Base-by-base conservation (phyloP, 2,888 invertebrate species). In the Beris chalybata region DNA sequence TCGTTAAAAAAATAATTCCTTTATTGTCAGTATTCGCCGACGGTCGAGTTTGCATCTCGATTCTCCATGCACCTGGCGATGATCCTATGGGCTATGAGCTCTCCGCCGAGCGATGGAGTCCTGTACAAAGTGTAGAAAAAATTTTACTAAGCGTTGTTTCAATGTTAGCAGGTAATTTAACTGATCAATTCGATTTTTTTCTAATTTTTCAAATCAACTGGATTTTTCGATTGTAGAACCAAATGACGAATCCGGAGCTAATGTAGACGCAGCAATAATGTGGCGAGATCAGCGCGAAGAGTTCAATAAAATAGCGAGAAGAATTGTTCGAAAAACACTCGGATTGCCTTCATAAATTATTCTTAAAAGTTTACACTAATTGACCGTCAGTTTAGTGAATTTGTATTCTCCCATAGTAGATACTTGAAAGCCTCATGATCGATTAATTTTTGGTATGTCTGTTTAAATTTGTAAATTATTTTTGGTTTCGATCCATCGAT, bases 81-180 rank as follows among this genome's bases (percentile, higher is more conserved):
- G 99, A 99, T 82, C 99, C 99, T 0, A 97, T 97, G 92, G 97
- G 97, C n/a, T 99, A 99, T 74, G 99, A 99, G 81, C 92, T 94
- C 64, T 95, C 96, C 76, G 93, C 97, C 3, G 98, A 99, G 80
- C 85, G 99, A 70, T 99, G 99, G 99, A 97, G 97, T 74, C 99
- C 99, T 0, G 99, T 99, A 0, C 99, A 99, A 81, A 97, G 97
- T 80, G 97, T 99, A 1, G 99, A 99, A 80, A 99, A 99, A 83
- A 99, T 99, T 75, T 85, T 99, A 56, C 85, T 99, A 0, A 98
- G 98, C 55, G 99, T 99, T 64, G 93, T 99, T 74, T 97, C 97
- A 79, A 97, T 99, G 96, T 82, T 99, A 70, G 98, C 99, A 71
- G 91, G 90, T 91, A 78, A 79, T 13, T 53, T 1, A 32, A 12